Evolutionary conservation across 2,113 vertebrate genomes (phyloP), one percentile per base, ranked within the genome.

Genomic region (Syrmaticus mikado): DNA sequence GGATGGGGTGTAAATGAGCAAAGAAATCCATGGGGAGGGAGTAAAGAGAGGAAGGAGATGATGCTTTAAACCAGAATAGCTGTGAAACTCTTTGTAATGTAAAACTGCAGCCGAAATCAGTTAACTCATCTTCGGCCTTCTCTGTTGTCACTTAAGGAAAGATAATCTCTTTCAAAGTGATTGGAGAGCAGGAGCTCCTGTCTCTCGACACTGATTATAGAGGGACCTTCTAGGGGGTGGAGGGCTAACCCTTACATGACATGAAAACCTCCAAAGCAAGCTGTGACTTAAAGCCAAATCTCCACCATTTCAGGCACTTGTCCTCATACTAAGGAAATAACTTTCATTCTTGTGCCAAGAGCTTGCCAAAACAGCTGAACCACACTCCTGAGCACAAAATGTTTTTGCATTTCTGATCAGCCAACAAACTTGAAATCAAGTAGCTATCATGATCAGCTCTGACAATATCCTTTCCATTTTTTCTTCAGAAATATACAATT

Each of bases 361-460:
- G 68, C 55, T 92, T 95, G 93, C 82, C 82, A 95, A 93, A 95
- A 96, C 41, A 85, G n/a, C 64, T 91, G 60, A 93, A 55, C 40
- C 71, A 46, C 1, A 1, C 34, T 90, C 32, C 38, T 85, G 52
- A 90, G 41, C 28, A 28, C 65, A 70, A 91, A 91, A 58, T 22
- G 76, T 25, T 73, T 89, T 91, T 74, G 82, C 74, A 93, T 73
- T 72, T 82, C 62, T 82, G 43, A 52, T 84, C 79, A 64, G 53
- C 16, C 27, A 91, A 65, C 58, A 86, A 91, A 82, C 36, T 70
- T 28, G 18, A 82, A 79, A 76, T 32, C 36, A 38, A 94, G 78
- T 79, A 48, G 68, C 38, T 83, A 48, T 57, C 78, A 13, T 24
- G 65, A 25, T 46, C 36, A 73, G 30, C 19, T 16, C 71, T 85